Evolutionary conservation across 2,888 invertebrate genomes (phyloP).

Genomic region (Thera obeliscata): DNA sequence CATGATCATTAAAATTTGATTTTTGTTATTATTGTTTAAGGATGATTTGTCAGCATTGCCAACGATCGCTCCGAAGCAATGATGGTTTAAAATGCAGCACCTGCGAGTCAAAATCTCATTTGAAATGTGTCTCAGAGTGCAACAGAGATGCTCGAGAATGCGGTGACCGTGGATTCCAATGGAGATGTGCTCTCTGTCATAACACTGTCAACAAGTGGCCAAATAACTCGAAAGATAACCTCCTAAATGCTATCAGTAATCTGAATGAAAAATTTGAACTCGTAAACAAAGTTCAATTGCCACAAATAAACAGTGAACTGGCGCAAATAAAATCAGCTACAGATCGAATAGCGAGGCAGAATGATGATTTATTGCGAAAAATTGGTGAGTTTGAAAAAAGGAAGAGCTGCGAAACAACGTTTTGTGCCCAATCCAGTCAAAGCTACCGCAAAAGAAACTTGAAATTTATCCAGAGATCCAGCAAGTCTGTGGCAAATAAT

Average conservation of each 20-base stretch:
- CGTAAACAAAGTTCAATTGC: slow-evolving; percentile 70
- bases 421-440: slow-evolving; percentile 19
- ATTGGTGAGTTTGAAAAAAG: slow-evolving; percentile 53
- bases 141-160: slow-evolving; percentile 47
- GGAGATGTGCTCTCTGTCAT: slow-evolving; percentile 66
- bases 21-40: slow-evolving; percentile 15
- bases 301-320: slow-evolving; percentile 65
- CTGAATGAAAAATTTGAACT: slow-evolving; percentile 68
- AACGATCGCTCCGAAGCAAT: slow-evolving; percentile 50
- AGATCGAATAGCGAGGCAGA: slow-evolving; percentile 63
- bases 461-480: slow-evolving; percentile 43
- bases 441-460: slow-evolving; percentile 53
- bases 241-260: slow-evolving; percentile 50
- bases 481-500: slow-evolving; percentile 36
- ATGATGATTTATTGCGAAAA: slow-evolving; percentile 60
- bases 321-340: slow-evolving; percentile 58
- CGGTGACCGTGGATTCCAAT: slow-evolving; percentile 60
- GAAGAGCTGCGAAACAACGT: slow-evolving; percentile 40
- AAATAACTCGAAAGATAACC: slow-evolving; percentile 44
- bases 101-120: slow-evolving; percentile 57
- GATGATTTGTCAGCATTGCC: slow-evolving; percentile 65
- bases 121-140: slow-evolving; percentile 48
- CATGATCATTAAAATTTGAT: no score
- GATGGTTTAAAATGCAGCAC: slow-evolving; percentile 57
- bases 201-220: slow-evolving; percentile 44